A percentile compares a stretch with the other conserved stretches of the same genome.
These are phyloP conservation scores for Coelinius sp. DNA, from an alignment of 2,888 invertebrate species.

Conservation along the genomic window DNA sequence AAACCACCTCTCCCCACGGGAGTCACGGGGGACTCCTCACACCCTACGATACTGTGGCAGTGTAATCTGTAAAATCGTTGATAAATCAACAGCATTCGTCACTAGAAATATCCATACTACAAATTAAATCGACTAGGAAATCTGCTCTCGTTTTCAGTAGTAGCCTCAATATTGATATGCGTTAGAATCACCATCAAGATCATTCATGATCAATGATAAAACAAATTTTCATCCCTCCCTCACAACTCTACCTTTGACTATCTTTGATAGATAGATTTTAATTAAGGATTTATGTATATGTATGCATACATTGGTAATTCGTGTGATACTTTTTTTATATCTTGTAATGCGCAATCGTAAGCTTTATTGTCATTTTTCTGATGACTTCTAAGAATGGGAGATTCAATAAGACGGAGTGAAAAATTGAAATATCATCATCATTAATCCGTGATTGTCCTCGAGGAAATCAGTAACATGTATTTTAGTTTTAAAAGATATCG, in stretches of 20 bases:
- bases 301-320: conserved; percentile 33
- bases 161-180: not conserved
- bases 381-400: not conserved
- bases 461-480: conserved; percentile 15
- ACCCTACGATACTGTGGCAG: conserved; percentile 99
- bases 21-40: conserved; percentile 84
- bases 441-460: not conserved
- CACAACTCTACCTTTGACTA: conserved; percentile 39
- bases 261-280: conserved; percentile 43
- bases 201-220: conserved; percentile 16
- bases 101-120: not conserved
- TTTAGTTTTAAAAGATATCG: conserved; percentile 35
- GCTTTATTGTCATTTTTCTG: not conserved
- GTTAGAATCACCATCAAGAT: conserved; percentile 2
- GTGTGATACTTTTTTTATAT: conserved; percentile 25
- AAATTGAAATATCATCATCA: not conserved
- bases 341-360: not conserved
- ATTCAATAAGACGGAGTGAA: not conserved
- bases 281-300: conserved; percentile 43
- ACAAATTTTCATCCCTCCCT: conserved; percentile 40
- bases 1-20: conserved; percentile 73
- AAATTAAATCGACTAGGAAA: conserved; percentile 1
- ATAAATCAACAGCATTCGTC: conserved; percentile 22
- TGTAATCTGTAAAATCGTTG: conserved; percentile 86
- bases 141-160: conserved; percentile 9